Conservation (phyloP, 2,888 invertebrate species). For the Anticlea derivata region DNA sequence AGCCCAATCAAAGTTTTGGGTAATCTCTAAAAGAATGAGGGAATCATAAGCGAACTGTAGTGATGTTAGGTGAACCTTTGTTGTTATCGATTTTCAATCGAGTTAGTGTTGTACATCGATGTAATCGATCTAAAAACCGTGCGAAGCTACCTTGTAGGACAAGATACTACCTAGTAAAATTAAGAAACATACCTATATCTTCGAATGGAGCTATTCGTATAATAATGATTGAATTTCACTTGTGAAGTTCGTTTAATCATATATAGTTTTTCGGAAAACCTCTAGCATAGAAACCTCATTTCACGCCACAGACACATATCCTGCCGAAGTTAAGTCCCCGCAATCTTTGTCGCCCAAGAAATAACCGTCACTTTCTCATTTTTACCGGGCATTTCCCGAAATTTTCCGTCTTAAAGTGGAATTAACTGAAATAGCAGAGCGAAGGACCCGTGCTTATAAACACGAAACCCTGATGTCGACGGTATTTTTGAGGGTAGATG, state of each 20-base stretch:
- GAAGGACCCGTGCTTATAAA: conserved; percentile 36
- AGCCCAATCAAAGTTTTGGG: neutral
- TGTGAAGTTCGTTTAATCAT: too few relatives aligned
- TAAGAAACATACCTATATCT: too few relatives aligned
- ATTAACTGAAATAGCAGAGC: conserved; percentile 38
- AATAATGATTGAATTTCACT: too few relatives aligned
- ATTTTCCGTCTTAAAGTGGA: conserved; percentile 29
- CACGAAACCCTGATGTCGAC: conserved; percentile 28
- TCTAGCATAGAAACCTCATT: conserved; percentile 4
- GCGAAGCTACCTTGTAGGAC: too few relatives aligned
- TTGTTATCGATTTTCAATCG: too few relatives aligned
- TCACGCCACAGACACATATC: conserved; percentile 35
- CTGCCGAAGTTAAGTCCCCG: conserved; percentile 33
- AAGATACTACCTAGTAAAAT: too few relatives aligned
- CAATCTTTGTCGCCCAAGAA: conserved; percentile 1
- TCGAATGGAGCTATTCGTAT: too few relatives aligned
- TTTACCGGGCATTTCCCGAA: conserved; percentile 26
- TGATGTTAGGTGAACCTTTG: too few relatives aligned
- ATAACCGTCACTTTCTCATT: conserved; percentile 16
- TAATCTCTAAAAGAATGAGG: neutral
- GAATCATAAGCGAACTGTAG: too few relatives aligned
- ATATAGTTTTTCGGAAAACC: neutral
- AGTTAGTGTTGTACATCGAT: too few relatives aligned
- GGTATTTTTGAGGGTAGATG: conserved; percentile 36
- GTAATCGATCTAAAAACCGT: too few relatives aligned